phyloP scores from a whole-genome alignment of 2,797 vertebrate species.

The Urosaurus nigricauda region DNA sequence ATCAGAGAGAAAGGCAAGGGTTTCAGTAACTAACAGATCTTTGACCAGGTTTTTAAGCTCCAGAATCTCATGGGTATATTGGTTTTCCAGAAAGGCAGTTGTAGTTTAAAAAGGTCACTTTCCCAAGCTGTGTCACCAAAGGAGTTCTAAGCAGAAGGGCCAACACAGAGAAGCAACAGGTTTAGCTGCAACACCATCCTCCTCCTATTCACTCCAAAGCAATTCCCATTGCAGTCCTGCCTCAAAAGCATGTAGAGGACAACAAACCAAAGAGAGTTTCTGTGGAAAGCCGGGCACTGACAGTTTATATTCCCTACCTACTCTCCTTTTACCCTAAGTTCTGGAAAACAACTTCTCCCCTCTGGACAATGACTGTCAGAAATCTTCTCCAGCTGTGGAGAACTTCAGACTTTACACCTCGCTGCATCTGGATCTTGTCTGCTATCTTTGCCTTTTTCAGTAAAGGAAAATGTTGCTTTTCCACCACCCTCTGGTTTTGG shows the following conservation, averaged over 20 bases:
- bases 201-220: not conserved
- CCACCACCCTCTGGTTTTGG: not conserved
- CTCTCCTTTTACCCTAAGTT: not conserved
- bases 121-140: too few relatives aligned
- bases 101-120: too few relatives aligned
- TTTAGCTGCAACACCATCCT: not conserved
- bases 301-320: not conserved
- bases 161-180: not conserved
- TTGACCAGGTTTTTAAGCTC: not conserved
- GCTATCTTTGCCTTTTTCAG: not conserved
- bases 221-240: not conserved
- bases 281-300: too few relatives aligned
- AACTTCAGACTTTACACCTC: not conserved
- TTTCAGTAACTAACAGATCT: too few relatives aligned
- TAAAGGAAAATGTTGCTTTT: too few relatives aligned
- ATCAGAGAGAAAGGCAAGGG: not conserved
- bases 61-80: too few relatives aligned
- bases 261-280: not conserved
- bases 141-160: not conserved
- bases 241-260: not conserved
- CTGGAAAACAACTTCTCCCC: not conserved
- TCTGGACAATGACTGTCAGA: not conserved
- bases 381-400: not conserved
- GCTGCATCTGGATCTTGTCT: not conserved
- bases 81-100: too few relatives aligned